Base-by-base conservation (phyloP, 2,797 vertebrate species). In the Acanthurus leucopareius region DNA sequence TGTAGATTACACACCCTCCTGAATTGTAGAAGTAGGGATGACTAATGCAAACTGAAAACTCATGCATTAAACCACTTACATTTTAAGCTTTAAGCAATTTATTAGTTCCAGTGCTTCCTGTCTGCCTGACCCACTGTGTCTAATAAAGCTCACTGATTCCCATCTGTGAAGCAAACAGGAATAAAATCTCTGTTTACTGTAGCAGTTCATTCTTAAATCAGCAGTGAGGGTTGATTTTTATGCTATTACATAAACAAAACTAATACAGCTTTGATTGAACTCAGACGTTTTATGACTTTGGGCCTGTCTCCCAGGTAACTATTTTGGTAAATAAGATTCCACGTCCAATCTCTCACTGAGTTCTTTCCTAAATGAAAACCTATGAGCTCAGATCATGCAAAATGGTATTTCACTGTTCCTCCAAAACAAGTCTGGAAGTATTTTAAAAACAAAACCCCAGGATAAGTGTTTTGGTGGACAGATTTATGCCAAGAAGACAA, bases 371-470 rank as follows among this genome's bases (percentile, higher is more conserved):
- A 87, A 84, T 81, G 64, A 88, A 75, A 87, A 80, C 73, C 69
- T 79, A 77, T 65, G 73, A 86, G 66, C 83, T 74, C 85, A 74
- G 63, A 83, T 88, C 77, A 82, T 40, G 40, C 73, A 66, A 73
- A 90, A 83, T 78, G 73, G 69, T 64, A 79, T 86, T 90, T 70
- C 38, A 79, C 76, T 54, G 59, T 75, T 89, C 76, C 76, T 80
- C 63, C 80, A 87, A 88, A 89, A 89, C 69, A 87, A 86, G 87
- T 91, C 88, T 93, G 91, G 86, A 91, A 93, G 85, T 91, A 86
- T 90, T 94, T 91, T 85, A 84, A 88, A 88, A 88, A 90, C 80
- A 87, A 88, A 89, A 90, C 62, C 78, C 69, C 57, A 48, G 74
- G 86, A 90, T 88, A 85, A 90, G 79, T 84, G 79, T 91, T 90